A percentile compares a stretch with the other conserved stretches of the same genome.
phyloP scores from a whole-genome alignment of 2,888 invertebrate species.

The Hermodice carunculata region DNA sequence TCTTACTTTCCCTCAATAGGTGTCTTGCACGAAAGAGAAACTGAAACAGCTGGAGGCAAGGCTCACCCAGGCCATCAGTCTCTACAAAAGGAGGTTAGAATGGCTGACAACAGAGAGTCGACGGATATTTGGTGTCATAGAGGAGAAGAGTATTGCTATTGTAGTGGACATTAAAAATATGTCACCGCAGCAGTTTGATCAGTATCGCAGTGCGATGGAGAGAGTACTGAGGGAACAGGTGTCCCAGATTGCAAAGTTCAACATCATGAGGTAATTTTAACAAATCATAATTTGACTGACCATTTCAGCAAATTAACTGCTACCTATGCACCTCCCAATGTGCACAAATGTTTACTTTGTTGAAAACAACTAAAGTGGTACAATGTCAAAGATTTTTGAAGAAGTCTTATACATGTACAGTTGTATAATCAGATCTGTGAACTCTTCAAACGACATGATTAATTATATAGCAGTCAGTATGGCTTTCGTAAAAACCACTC shows the following conservation, averaged over 20 bases:
- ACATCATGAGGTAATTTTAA: slow-evolving; percentile 65
- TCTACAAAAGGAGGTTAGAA: slow-evolving; percentile 64
- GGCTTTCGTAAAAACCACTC: too few relatives aligned
- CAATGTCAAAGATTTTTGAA: too few relatives aligned
- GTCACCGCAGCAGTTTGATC: slow-evolving; percentile 66
- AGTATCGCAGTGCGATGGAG: slow-evolving; percentile 63
- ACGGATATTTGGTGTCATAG: slow-evolving; percentile 67
- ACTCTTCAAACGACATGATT: too few relatives aligned
- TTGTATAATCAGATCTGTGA: too few relatives aligned
- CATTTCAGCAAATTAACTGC: too few relatives aligned
- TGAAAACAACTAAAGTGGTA: too few relatives aligned
- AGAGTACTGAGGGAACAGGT: slow-evolving; percentile 66
- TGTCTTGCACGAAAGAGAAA: slow-evolving; percentile 59
- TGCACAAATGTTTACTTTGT: too few relatives aligned
- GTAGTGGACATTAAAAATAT: slow-evolving; percentile 66
- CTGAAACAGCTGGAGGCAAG: slow-evolving; percentile 59
- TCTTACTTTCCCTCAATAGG: slow-evolving; percentile 50
- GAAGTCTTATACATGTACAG: too few relatives aligned
- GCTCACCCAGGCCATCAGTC: slow-evolving; percentile 55
- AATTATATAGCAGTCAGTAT: too few relatives aligned
- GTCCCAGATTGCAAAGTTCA: slow-evolving; percentile 63
- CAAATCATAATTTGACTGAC: too few relatives aligned
- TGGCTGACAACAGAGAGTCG: slow-evolving; percentile 69
- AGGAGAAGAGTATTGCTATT: slow-evolving; percentile 62
- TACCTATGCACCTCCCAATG: too few relatives aligned